phyloP scores from a whole-genome alignment of 2,113 vertebrate species.

The Hiodon tergisus region DNA sequence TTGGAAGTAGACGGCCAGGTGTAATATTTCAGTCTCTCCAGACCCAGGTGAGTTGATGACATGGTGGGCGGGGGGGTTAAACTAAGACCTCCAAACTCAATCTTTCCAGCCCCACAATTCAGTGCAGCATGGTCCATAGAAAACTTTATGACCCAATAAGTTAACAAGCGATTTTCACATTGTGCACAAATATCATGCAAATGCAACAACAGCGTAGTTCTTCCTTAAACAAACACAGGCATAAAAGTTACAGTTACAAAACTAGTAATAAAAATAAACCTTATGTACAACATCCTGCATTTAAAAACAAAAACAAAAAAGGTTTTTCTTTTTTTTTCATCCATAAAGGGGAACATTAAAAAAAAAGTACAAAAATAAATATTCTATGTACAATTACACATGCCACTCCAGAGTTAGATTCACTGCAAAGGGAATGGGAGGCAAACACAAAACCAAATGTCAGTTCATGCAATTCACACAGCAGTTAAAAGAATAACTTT shows the following conservation, averaged over 20 bases:
- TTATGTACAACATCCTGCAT: slow-evolving; percentile 56
- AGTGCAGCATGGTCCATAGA: slow-evolving; percentile 63
- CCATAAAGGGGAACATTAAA: slow-evolving; percentile 43
- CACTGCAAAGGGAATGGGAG: slow-evolving; percentile 65
- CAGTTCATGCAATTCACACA: slow-evolving; percentile 40
- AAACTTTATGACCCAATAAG: slow-evolving; percentile 65
- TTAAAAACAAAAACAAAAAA: too few species aligned
- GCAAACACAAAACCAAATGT: slow-evolving; percentile 37
- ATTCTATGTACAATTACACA: slow-evolving; percentile 72
- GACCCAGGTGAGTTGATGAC: too few species aligned
- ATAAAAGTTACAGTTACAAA: slow-evolving; percentile 59
- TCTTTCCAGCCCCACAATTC: slow-evolving; percentile 55
- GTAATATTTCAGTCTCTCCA: too few species aligned
- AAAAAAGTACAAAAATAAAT: slow-evolving; percentile 72
- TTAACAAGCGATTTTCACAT: slow-evolving; percentile 66
- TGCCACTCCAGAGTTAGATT: slow-evolving; percentile 63
- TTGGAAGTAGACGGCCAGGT: too few species aligned
- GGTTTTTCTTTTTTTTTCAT: slow-evolving; percentile 38
- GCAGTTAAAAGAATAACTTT: slow-evolving; percentile 7
- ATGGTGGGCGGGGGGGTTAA: too few species aligned
- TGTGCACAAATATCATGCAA: slow-evolving; percentile 74
- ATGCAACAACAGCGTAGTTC: slow-evolving; percentile 53
- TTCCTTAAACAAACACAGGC: slow-evolving; percentile 50
- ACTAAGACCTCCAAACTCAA: not conserved
- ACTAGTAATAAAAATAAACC: slow-evolving; percentile 60